phyloP scores from a whole-genome alignment of 2,113 vertebrate species.

The Puma concolor region DNA sequence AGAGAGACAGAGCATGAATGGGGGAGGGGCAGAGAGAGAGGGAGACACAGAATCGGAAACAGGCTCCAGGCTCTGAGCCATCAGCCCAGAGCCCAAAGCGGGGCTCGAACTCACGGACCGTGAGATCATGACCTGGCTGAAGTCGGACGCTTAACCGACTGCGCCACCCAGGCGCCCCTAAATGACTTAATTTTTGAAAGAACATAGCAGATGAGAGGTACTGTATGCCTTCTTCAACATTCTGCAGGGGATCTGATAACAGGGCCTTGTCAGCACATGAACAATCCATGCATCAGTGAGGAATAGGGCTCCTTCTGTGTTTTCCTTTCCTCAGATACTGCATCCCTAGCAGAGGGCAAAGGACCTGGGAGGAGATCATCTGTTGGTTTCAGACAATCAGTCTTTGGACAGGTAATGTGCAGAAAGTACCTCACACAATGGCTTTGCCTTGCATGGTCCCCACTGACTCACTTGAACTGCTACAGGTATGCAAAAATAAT shows the following conservation, averaged over 20 bases:
- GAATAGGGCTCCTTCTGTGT: not conserved
- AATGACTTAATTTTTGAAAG: not conserved
- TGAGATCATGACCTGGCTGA: too few species aligned
- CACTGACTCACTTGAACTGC: not conserved
- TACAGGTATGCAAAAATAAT: not conserved
- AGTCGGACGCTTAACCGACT: too few species aligned
- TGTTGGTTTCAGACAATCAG: not conserved
- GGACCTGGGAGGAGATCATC: not conserved
- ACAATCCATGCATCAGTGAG: not conserved
- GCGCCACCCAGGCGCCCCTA: not conserved
- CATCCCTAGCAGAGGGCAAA: not conserved
- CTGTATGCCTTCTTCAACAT: not conserved
- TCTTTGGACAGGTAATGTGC: not conserved
- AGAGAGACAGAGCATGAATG: too few species aligned
- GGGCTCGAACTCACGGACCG: too few species aligned
- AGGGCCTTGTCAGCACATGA: not conserved
- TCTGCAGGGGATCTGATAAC: not conserved
- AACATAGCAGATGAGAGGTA: not conserved
- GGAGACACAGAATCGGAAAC: too few species aligned
- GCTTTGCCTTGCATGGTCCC: not conserved
- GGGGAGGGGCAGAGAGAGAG: too few species aligned
- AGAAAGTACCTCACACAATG: not conserved
- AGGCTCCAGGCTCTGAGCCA: too few species aligned
- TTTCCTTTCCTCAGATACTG: not conserved
- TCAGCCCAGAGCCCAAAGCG: too few species aligned